Evolutionary conservation across 1,140 invertebrate genomes (phyloP).

Genomic region (Brachionus asplanchnoidis): DNA sequence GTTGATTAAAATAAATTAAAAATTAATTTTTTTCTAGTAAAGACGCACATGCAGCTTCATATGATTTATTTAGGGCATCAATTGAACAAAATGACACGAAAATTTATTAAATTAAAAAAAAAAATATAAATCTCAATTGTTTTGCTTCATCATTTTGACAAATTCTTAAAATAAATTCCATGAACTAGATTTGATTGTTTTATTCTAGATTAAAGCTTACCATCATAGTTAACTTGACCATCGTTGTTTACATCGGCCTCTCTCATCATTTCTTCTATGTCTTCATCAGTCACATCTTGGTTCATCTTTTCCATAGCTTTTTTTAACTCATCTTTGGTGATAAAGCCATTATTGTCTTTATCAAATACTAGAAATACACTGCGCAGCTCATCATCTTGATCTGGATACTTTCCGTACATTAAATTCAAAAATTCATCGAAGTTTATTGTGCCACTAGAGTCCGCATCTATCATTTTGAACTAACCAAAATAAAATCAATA

Average conservation of each 20-base stretch:
- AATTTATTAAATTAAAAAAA: background rate
- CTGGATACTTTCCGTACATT: background rate
- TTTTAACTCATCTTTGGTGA: slow-evolving; percentile 33
- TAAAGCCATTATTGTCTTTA: slow-evolving; percentile 30
- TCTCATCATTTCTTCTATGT: slow-evolving; percentile 35
- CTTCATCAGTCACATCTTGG: slow-evolving; percentile 34
- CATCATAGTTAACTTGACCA: slow-evolving; percentile 37
- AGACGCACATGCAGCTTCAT: background rate
- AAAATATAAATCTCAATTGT: background rate
- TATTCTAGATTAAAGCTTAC: background rate
- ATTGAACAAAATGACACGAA: background rate
- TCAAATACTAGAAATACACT: slow-evolving; percentile 27
- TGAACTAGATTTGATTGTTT: background rate
- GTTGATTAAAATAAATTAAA: no score
- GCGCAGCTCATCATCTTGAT: background rate
- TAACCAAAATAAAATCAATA: background rate
- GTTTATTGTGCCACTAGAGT: slow-evolving; percentile 12
- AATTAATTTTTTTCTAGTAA: no score
- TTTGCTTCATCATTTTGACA: slow-evolving; percentile 24
- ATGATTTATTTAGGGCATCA: background rate
- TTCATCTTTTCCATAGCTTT: slow-evolving; percentile 5
- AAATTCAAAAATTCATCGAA: slow-evolving; percentile 31
- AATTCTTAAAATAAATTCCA: background rate
- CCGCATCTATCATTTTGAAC: slow-evolving; percentile 35
- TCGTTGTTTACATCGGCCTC: slow-evolving; percentile 36